phyloP scores from a whole-genome alignment of 2,888 invertebrate genomes.

The Pachycephus smyrnensis region DNA sequence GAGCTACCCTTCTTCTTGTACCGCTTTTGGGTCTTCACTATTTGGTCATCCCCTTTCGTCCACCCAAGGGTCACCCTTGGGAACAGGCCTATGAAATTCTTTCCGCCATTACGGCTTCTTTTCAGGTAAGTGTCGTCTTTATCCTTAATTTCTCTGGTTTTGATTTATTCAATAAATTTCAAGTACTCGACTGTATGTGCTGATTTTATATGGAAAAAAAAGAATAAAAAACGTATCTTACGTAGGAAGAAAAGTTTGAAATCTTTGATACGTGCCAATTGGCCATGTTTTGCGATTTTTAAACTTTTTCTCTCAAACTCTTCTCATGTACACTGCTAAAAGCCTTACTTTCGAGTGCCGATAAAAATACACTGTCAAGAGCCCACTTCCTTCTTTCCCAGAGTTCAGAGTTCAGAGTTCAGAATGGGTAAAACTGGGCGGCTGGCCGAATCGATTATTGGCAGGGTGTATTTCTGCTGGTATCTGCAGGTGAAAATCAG shows the following conservation, averaged over 20 bases:
- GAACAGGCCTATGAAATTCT: conserved; percentile 85
- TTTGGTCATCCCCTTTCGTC: conserved; percentile 88
- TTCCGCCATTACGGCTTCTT: conserved; percentile 87
- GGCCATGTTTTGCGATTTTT: conserved; percentile 1
- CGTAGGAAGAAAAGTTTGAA: not conserved
- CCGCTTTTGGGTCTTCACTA: conserved; percentile 93
- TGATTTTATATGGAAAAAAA: not conserved
- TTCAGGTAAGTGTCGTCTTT: conserved; percentile 75
- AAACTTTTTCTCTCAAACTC: not conserved
- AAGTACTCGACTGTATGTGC: not conserved
- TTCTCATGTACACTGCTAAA: not conserved
- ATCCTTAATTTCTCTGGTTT: not conserved
- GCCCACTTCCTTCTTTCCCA: not conserved
- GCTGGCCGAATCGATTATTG: not conserved
- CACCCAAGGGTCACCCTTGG: conserved; percentile 75
- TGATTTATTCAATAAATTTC: not conserved
- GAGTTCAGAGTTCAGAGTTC: not conserved
- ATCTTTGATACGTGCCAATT: not conserved
- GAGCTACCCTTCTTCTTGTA: conserved; percentile 89
- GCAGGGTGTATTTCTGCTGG: not conserved
- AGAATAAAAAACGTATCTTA: not conserved
- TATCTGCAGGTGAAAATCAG: not conserved
- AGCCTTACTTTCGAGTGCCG: not conserved
- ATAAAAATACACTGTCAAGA: not conserved
- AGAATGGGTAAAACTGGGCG: not conserved